Evolutionary conservation across 2,113 vertebrate genomes (phyloP), one percentile per base, ranked within the genome.

Genomic region (Channa argus): DNA sequence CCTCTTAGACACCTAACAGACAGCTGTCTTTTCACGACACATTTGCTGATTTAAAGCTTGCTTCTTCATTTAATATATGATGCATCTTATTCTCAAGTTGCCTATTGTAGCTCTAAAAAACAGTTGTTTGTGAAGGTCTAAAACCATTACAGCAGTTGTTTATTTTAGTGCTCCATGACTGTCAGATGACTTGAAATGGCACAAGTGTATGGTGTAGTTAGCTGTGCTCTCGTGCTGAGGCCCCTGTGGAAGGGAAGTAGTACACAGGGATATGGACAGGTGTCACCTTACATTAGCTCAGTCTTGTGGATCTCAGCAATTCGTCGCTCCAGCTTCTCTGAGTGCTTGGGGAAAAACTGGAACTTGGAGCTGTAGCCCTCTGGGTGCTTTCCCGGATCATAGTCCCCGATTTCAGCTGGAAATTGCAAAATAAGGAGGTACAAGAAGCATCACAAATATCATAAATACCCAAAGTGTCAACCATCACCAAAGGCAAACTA

Each of bases 321-420:
- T 64, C 96, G 94, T 72, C 95, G 94, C 90, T 99, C 98, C 93
- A 99, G 94, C 86, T 97, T 98, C 90, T 99, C 97, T 0, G 98
- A 99, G 87, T 98, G 98, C 51, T 98, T 98, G 5, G 97, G 98
- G 82, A 99, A 99, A 91, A 99, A 98, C 88, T 99, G 98, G 94
- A 99, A 99, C 92, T 99, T 98, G 91, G 98, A 99, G 91, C 97
- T 98, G 94, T 99, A 99, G 72, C 97, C 98, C 71, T 99, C 97
- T 0, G 98, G 97, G 79, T 99, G 97, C 89, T 99, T 98, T 14
- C 97, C 98, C 0, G 97, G 96, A 86, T 99, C 98, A 0, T 99
- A 97, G 93, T 99, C 96, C 10, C 98, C 98, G 2, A 99, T 98
- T 89, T 99, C 98, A 50, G 98, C 98, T 99, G 89, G 34, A 37